Conservation (phyloP, 2,888 invertebrate genomes). For the Tachina fera region DNA sequence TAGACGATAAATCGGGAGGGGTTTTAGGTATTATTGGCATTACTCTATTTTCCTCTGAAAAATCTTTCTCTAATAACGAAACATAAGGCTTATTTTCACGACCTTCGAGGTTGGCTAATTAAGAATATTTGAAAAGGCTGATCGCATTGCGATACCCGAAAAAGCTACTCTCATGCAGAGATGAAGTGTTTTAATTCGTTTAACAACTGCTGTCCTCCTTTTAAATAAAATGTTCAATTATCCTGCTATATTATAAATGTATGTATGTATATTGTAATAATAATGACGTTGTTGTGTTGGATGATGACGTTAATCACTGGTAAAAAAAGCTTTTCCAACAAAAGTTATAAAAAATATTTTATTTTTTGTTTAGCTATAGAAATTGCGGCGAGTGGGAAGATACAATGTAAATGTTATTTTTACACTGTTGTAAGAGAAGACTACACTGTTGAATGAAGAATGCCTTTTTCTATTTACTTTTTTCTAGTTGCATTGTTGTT, state of each 20-base stretch:
- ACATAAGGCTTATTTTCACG: too few relatives aligned
- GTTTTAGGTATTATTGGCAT: too few relatives aligned
- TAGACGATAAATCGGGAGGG: too few relatives aligned
- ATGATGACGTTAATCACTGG: conserved; percentile 41
- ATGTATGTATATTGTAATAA: background rate
- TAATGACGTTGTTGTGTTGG: conserved; percentile 27
- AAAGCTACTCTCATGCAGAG: too few relatives aligned
- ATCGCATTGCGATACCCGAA: too few relatives aligned
- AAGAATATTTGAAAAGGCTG: too few relatives aligned
- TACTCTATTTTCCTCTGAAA: too few relatives aligned
- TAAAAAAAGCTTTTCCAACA: conserved; percentile 8
- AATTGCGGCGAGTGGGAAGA: conserved; percentile 16
- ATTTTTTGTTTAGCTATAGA: background rate
- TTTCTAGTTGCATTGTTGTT: conserved; percentile 39
- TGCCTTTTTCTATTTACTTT: background rate
- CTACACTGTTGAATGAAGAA: conserved; percentile 22
- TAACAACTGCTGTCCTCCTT: background rate
- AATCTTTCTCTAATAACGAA: too few relatives aligned
- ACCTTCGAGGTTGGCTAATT: too few relatives aligned
- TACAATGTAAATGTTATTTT: conserved; percentile 10
- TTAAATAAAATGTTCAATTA: background rate
- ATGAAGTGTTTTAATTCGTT: too few relatives aligned
- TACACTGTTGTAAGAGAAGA: conserved; percentile 22
- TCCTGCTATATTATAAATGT: background rate
- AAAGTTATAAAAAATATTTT: background rate